Percentiles rank a stretch among this genome's conserved stretches.
These are phyloP conservation scores for Leptinotarsa tumamoca DNA, from an alignment of 2,888 invertebrate genomes.

Conservation along the genomic window DNA sequence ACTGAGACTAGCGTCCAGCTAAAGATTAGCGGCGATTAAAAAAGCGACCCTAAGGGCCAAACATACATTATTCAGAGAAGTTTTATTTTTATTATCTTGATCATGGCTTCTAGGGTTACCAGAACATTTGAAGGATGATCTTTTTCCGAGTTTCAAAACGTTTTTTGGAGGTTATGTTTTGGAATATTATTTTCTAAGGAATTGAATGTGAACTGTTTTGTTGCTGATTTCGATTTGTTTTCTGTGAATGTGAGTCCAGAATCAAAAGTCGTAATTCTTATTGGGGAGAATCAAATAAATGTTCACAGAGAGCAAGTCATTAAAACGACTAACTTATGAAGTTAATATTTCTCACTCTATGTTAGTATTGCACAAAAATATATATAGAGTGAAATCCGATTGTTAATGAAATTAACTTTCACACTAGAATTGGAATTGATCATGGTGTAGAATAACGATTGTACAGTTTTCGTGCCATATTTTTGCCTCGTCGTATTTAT, in stretches of 20 bases:
- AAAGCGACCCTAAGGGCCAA: too few species aligned
- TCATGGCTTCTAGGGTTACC: too few species aligned
- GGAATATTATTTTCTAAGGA: neutral
- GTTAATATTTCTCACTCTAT: conserved; percentile 4
- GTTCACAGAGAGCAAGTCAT: conserved; percentile 1
- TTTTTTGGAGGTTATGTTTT: neutral
- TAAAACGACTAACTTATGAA: neutral
- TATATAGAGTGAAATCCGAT: conserved; percentile 22
- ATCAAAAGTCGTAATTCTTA: too few species aligned
- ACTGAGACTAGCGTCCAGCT: too few species aligned
- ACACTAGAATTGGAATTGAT: conserved; percentile 43
- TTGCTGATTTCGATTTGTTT: neutral
- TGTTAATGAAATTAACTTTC: conserved; percentile 20
- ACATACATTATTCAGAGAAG: too few species aligned
- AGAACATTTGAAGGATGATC: too few species aligned
- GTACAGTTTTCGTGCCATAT: conserved; percentile 45
- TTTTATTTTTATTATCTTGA: too few species aligned
- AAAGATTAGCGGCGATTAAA: too few species aligned
- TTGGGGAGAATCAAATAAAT: neutral
- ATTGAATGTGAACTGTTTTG: neutral
- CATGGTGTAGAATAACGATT: conserved; percentile 27
- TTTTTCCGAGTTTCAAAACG: neutral
- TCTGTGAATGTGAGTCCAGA: neutral
- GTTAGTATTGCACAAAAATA: conserved; percentile 22
- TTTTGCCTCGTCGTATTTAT: conserved; percentile 25